Conservation (phyloP, 2,888 invertebrate species). For the Scaptodrosophila latifasciaeformis region DNA sequence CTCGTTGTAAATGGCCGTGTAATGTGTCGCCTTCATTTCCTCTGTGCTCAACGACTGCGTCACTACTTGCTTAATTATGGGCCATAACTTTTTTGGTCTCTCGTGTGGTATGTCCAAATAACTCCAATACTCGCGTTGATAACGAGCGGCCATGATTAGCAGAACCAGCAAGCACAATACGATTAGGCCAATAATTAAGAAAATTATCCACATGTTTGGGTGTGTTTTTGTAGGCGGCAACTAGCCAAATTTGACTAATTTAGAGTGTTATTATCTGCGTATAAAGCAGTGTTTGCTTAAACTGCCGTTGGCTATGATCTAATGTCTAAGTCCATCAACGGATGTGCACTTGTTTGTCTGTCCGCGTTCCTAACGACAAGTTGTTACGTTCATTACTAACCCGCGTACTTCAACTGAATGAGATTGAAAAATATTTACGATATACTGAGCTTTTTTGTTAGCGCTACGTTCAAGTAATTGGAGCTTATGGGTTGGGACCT, state of each 20-base stretch:
- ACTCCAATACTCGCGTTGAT: slow-evolving; percentile 69
- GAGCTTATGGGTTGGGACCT: slow-evolving; percentile 37
- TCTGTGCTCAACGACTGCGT: slow-evolving; percentile 50
- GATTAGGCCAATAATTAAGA: slow-evolving; percentile 56
- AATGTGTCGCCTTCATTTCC: slow-evolving; percentile 46
- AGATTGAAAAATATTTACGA: slow-evolving; percentile 56
- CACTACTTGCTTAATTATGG: slow-evolving; percentile 45
- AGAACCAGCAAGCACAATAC: slow-evolving; percentile 49
- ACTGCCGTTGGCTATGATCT: slow-evolving; percentile 43
- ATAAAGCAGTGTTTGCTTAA: slow-evolving; percentile 18
- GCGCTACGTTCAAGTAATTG: slow-evolving; percentile 41
- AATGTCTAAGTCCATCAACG: too few relatives aligned
- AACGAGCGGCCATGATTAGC: slow-evolving; percentile 48
- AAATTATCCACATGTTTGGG: slow-evolving; percentile 63
- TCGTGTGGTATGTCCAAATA: slow-evolving; percentile 67
- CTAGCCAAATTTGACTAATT: neutral
- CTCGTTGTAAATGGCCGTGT: slow-evolving; percentile 57
- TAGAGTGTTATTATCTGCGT: slow-evolving; percentile 1
- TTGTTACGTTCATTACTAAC: slow-evolving; percentile 57
- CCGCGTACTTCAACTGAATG: slow-evolving; percentile 55
- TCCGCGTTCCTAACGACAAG: slow-evolving; percentile 43
- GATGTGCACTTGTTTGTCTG: too few relatives aligned
- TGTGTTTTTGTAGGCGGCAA: too few relatives aligned
- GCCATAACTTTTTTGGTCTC: slow-evolving; percentile 57
- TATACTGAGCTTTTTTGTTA: slow-evolving; percentile 44